Evolutionary conservation across 2,797 vertebrate species (phyloP).

Genomic region (Alauda arvensis): DNA sequence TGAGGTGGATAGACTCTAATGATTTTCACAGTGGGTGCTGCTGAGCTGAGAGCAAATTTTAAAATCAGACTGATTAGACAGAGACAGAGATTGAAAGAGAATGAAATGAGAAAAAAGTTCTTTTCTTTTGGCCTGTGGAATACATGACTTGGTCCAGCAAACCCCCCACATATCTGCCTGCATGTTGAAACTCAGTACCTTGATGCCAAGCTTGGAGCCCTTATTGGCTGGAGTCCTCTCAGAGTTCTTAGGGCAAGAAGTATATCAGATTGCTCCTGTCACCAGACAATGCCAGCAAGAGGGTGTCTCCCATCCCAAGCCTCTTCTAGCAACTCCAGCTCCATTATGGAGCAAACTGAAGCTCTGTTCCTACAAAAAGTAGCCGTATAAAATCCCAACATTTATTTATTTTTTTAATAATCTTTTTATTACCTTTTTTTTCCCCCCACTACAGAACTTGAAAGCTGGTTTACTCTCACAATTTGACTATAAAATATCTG

Average conservation of each 20-base stretch:
- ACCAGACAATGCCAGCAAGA: neutral
- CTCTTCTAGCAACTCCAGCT: neutral
- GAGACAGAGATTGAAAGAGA: neutral
- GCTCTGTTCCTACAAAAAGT: slow-evolving; percentile 23
- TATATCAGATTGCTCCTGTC: neutral
- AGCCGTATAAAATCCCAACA: neutral
- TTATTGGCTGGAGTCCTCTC: neutral
- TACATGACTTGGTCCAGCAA: neutral
- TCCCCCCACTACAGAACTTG: neutral
- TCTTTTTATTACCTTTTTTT: slow-evolving; percentile 51
- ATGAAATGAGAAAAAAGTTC: neutral
- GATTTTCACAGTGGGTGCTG: neutral
- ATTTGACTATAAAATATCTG: slow-evolving; percentile 69
- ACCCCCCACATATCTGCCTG: neutral
- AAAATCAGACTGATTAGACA: slow-evolving; percentile 6
- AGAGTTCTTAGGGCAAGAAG: neutral
- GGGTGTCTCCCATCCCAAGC: neutral
- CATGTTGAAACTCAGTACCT: neutral
- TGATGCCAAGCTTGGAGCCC: neutral
- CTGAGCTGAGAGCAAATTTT: slow-evolving; percentile 5
- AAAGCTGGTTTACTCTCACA: slow-evolving; percentile 60
- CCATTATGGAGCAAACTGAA: neutral
- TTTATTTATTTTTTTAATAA: slow-evolving; percentile 70
- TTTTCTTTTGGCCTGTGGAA: neutral
- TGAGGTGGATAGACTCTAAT: neutral